A percentile compares a stretch with the other conserved stretches of the same genome.
These are phyloP conservation scores for Rhipidura dahli DNA, from an alignment of 2,113 vertebrate species.

Conservation along the genomic window DNA sequence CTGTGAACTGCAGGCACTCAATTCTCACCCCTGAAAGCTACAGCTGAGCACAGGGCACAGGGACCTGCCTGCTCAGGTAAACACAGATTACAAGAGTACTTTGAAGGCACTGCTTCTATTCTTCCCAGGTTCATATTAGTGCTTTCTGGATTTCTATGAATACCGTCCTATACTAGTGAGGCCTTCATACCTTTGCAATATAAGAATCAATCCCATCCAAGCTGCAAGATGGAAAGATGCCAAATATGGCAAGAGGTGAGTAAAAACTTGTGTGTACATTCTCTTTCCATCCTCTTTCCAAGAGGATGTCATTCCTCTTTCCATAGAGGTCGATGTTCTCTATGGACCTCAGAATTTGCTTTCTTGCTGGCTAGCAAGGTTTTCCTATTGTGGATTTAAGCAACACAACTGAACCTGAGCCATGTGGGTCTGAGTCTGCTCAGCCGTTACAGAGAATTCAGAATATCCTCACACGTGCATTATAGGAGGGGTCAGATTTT, in stretches of 20 bases:
- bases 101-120: background rate
- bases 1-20: background rate
- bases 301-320: no score
- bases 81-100: background rate
- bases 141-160: background rate
- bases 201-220: background rate
- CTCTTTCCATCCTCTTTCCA: no score
- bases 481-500: background rate
- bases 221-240: background rate
- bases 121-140: background rate
- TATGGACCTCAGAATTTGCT: background rate
- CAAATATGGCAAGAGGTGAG: background rate
- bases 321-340: background rate
- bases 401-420: background rate
- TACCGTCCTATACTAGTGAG: background rate
- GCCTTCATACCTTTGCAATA: background rate
- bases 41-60: background rate
- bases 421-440: background rate
- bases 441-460: background rate
- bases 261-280: background rate
- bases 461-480: background rate
- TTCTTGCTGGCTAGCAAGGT: background rate
- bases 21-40: background rate
- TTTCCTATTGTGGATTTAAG: background rate
- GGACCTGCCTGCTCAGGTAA: background rate